phyloP scores from a whole-genome alignment of 2,113 vertebrate species.

The Gnathonemus longibarbis region DNA sequence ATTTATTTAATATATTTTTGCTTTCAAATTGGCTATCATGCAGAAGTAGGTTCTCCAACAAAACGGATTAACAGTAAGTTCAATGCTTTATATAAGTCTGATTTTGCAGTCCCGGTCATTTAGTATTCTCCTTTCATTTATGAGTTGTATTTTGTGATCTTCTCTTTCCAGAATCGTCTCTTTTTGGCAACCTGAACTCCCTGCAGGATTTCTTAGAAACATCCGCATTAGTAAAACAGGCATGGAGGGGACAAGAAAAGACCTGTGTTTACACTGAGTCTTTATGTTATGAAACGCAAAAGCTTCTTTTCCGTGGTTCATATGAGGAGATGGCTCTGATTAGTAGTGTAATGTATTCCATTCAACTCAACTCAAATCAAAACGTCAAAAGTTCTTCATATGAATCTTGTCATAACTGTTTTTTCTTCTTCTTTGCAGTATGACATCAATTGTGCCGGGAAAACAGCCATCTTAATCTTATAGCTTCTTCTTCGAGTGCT shows the following conservation, averaged over 20 bases:
- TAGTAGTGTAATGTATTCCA: not conserved
- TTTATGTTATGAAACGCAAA: not conserved
- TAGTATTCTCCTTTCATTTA: not conserved
- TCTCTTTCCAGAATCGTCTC: not conserved
- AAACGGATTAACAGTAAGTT: not conserved
- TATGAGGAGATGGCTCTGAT: not conserved
- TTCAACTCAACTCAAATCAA: not conserved
- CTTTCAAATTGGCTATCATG: slow-evolving; percentile 1
- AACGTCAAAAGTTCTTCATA: not conserved
- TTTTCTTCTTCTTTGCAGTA: not conserved
- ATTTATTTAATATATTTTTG: not conserved
- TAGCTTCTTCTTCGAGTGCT: not conserved
- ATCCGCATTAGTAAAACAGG: not conserved
- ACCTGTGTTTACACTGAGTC: not conserved
- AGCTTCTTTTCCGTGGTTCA: not conserved
- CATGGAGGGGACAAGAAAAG: not conserved
- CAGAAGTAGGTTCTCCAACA: not conserved
- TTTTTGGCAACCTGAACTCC: not conserved
- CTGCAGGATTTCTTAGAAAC: not conserved
- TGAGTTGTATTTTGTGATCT: not conserved
- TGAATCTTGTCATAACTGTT: not conserved
- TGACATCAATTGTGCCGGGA: not conserved
- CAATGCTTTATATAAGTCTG: not conserved
- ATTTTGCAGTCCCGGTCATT: not conserved
- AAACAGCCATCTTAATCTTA: not conserved